Evolutionary conservation across 2,888 invertebrate species (phyloP), one percentile per base, ranked within the genome.

Genomic region (Agriopis aurantiaria): DNA sequence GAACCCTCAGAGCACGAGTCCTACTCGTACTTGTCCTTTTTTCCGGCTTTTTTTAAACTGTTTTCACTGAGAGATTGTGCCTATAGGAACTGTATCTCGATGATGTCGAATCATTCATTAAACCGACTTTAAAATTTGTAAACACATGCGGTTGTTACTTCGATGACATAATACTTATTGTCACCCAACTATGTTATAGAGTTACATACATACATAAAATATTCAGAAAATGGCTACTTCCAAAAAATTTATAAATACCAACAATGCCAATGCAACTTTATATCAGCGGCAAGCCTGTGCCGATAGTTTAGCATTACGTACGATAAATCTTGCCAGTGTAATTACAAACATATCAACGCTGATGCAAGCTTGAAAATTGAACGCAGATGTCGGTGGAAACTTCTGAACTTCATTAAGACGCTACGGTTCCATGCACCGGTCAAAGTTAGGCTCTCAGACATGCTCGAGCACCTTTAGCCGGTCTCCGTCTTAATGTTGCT

Each of bases 401-500:
- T 91, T 88, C 79, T 80, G 82, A 91, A 91, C 85, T 92, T 92
- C 90, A 92, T 92, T 91, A 92, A 88, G 90, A 88, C 87, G 87
- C 86, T 85, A 87, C 85, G 87, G 88, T 88, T 89, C 86, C 86
- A 79, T 87, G 87, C 84, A 85, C 82, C 82, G 83, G 86, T 83
- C 85, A 85, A 90, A 91, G 85, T 89, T 89, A 77, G 85, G 80
- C 83, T 82, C 84, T 87, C 82, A 81, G 85, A 80, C 84, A 85
- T 84, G 87, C 82, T 85, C 80, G 83, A 88, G 86, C 85, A 87
- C 87, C 88, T 85, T 84, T 75, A 71, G 80, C 78, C 78, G 72
- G 79, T 80, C 78, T 81, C 77, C 73, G 79, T 80, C 79, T 81
- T 84, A 85, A 86, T 85, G 85, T 81, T 83, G 75, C 82, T 78